Base-by-base conservation (phyloP, 2,888 invertebrate genomes). In the Gerosis bhagava region DNA sequence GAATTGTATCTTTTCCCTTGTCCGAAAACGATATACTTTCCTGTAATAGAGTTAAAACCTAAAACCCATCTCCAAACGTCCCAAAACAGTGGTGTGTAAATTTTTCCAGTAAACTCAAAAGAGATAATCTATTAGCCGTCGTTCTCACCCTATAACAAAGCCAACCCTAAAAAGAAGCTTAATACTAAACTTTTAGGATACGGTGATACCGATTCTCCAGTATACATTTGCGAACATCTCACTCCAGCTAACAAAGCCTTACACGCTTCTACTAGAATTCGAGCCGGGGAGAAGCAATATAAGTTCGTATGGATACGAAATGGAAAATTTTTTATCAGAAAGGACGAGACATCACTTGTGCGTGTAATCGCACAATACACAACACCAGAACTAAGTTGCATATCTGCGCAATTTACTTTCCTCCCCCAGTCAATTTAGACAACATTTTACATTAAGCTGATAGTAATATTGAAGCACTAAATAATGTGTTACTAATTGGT, bases 251-350 rank as follows among this genome's bases (percentile, higher is more conserved):
- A 43, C 5, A 43, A 40, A 31, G 12, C 16, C 4, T 7, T 48
- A 2, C 40, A 44, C 17, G 47, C 47, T 4, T 40, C 43, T n/a
- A 29, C 43, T 2, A 35, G 47, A 11, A 47, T 47, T 19, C 21
- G 34, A 19, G 51, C 48, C 0, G 44, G 32, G 21, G 29, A 31
- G 7, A 26, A 25, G 2, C 19, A 40, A 3, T 51, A 42, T 25
- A 48, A 47, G 11, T 51, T 43, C 13, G 44, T 48, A 0, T 51
- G 51, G 51, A 40, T 44, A 2, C 35, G 40, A 21, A 41, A 41
- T 12, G n/a, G n/a, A n/a, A 29, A 35, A 13, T 44, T 47, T n/a
- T 35, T 43, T 21, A 40, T 44, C 0, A 39, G 50, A 1, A 43
- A 35, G 25, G 40, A 42, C 4, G 32, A 35, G 8, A 17, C 39